Evolutionary conservation across 2,113 vertebrate species (phyloP).

Genomic region (Puffinus mauretanicus): DNA sequence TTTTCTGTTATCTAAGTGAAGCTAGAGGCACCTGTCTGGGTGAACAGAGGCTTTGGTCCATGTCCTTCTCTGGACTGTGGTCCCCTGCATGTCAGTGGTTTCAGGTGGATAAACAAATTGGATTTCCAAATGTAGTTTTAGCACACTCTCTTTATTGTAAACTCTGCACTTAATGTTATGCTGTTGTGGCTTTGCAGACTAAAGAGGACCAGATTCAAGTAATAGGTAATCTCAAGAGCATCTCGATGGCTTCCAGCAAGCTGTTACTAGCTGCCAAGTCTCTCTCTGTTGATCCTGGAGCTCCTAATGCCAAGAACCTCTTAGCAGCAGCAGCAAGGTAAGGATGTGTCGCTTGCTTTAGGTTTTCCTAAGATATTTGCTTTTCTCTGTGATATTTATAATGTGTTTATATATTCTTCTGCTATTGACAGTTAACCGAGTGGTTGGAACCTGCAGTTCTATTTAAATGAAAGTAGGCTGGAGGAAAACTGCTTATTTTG

Average conservation of each 20-base stretch:
- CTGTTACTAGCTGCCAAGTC: conserved; percentile 97
- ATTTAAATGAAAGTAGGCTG: neutral
- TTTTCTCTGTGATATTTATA: neutral
- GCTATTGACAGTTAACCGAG: neutral
- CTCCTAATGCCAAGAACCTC: conserved; percentile 97
- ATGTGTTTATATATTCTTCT: neutral
- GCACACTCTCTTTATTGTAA: neutral
- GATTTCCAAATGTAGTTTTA: neutral
- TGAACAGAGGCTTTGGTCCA: neutral
- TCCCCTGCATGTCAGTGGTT: neutral
- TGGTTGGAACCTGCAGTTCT: neutral
- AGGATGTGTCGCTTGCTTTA: neutral
- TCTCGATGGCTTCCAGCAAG: conserved; percentile 99
- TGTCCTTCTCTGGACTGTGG: neutral
- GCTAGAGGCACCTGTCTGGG: conserved; percentile 22
- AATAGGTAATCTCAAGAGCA: conserved; percentile 97
- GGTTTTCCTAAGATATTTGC: neutral
- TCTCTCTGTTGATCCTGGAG: conserved; percentile 94
- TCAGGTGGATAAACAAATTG: neutral
- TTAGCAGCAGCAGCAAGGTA: conserved; percentile 96
- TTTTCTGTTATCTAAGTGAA: neutral
- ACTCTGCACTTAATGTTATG: neutral
- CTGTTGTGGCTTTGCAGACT: conserved; percentile 75
- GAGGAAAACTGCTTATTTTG: neutral
- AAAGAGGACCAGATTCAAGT: conserved; percentile 99